Conservation (phyloP, 2,113 vertebrate genomes). For the Tyto alba region DNA sequence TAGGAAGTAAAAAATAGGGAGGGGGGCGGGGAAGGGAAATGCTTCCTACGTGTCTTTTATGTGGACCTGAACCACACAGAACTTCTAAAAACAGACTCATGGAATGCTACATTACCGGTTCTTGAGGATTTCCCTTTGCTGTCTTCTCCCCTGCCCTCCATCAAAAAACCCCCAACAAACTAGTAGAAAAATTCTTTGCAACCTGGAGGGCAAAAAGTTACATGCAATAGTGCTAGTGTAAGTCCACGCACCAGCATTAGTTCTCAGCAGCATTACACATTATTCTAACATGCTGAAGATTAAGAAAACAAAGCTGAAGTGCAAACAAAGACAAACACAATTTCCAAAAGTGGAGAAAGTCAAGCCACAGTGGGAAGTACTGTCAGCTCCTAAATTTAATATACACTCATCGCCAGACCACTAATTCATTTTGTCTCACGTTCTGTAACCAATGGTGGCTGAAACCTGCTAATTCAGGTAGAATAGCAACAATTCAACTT, state of each 20-base stretch:
- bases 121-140: neutral
- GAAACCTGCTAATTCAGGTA: constrained; percentile 7
- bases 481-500: neutral
- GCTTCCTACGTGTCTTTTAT: neutral
- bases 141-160: neutral
- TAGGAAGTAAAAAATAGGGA: neutral
- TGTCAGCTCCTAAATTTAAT: neutral
- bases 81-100: neutral
- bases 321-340: neutral
- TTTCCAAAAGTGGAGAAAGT: neutral
- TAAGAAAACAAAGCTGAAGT: neutral
- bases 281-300: neutral
- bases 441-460: neutral
- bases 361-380: neutral
- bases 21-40: neutral
- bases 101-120: neutral
- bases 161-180: neutral
- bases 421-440: neutral
- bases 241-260: neutral
- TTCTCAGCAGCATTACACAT: neutral
- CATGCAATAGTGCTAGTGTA: neutral
- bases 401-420: neutral
- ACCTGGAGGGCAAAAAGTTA: neutral
- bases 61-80: neutral
- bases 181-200: neutral